phyloP scores from a whole-genome alignment of 92 coral and sea anemone genomes.

The Siderastrea siderea region DNA sequence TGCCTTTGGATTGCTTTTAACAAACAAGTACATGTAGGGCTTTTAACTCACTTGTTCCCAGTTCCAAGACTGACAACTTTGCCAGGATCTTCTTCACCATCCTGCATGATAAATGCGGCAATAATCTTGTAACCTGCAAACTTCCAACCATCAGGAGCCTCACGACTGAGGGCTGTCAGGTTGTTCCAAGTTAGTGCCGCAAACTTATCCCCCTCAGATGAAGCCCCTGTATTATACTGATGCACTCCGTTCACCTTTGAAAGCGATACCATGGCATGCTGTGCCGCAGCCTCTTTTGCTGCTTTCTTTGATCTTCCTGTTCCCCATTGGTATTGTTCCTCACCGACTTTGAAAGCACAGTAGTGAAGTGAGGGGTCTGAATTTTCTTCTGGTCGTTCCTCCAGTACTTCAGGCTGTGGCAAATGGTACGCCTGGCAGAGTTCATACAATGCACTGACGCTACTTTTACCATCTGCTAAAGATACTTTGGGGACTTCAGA shows the following conservation, averaged over 20 bases:
- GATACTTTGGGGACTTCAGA: not conserved
- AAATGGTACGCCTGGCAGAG: slow-evolving; percentile 86
- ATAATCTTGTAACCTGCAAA: slow-evolving; percentile 89
- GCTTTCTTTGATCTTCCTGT: slow-evolving; percentile 84
- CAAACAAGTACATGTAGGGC: no score
- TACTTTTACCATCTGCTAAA: slow-evolving; percentile 63
- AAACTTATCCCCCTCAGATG: slow-evolving; percentile 79
- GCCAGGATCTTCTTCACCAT: slow-evolving; percentile 64
- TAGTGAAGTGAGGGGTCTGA: slow-evolving; percentile 63
- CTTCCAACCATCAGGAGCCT: slow-evolving; percentile 86
- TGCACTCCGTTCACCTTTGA: slow-evolving; percentile 48
- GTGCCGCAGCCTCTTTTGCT: slow-evolving; percentile 80
- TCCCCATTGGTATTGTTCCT: slow-evolving; percentile 66
- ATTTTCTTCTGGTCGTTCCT: slow-evolving; percentile 63
- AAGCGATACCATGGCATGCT: slow-evolving; percentile 73
- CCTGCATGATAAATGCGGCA: slow-evolving; percentile 84
- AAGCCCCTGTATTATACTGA: slow-evolving; percentile 73
- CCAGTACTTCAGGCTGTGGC: slow-evolving; percentile 67
- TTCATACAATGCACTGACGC: slow-evolving; percentile 82
- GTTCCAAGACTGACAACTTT: slow-evolving; percentile 91
- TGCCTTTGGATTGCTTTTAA: not conserved
- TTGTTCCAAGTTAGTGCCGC: slow-evolving; percentile 91
- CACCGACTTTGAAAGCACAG: slow-evolving; percentile 71
- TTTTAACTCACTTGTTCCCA: slow-evolving; percentile 86
- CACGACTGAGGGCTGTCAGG: slow-evolving; percentile 63